Evolutionary conservation across 1,140 invertebrate species (phyloP), one percentile per base, ranked within the genome.

Genomic region (Drosophila jambulina): DNA sequence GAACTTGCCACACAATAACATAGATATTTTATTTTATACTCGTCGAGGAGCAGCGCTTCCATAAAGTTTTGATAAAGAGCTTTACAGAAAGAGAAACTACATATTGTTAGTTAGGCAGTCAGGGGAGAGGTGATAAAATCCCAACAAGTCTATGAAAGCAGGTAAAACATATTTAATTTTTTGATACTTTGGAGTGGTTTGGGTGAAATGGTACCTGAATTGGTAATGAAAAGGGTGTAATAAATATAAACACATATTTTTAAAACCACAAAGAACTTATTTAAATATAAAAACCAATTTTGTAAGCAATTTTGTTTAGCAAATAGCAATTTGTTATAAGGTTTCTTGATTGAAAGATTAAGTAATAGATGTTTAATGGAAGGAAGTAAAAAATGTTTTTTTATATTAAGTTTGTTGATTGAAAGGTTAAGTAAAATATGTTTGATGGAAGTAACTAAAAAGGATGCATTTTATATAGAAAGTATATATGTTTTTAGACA

Each of bases 61-160:
- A 56, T 61, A 63, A 63, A 29, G 49, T 61, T 51, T 38, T 48
- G 25, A 75, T 74, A 61, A 72, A 58, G 65, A 48, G 68, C 48
- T 42, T 74, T 72, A 34, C 61, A 25, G 15, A 21, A 45, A 71
- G 34, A 62, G 68, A 32, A 75, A 8, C 49, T 72, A n/a, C n/a
- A 62, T 46, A 62, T 62, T 60, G 54, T 43, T 45, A 34, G 54
- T 34, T 36, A 32, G 45, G 34, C 32, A 25, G 56, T 4, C 17
- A 27, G 29, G 17, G 4, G 4, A 63, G 25, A 29, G 36, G 25
- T 23, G 25, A 34, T 42, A 61, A 34, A 43, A 43, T 32, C 21
- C 27, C 10, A 23, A 6, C 10, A 15, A 36, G 29, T 34, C 13
- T n/a, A 60, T 21, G 9, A 60, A 64, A 25, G 23, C 21, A 0